Percentiles rank a stretch among this genome's conserved stretches.
Conservation (phyloP, 1,140 invertebrate genomes). For the Apolygus lucorum region DNA sequence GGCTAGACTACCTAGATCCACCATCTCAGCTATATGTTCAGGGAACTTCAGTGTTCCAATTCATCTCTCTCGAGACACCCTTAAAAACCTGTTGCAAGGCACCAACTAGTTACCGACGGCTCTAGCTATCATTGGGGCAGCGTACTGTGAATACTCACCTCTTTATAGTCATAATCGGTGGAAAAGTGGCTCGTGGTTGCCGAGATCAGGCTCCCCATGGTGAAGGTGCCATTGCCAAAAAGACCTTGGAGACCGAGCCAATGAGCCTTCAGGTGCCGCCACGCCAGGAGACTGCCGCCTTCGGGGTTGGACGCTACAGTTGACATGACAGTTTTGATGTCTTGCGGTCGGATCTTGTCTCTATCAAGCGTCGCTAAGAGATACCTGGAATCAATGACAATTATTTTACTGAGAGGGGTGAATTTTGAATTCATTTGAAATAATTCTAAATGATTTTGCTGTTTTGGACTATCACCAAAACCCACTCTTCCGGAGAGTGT, state of each 20-base stretch:
- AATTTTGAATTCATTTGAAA: slow-evolving; percentile 19
- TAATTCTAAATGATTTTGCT: no score
- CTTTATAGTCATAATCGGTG: slow-evolving; percentile 60
- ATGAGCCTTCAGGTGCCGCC: slow-evolving; percentile 65
- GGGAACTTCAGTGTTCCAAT: no score
- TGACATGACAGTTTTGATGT: slow-evolving; percentile 57
- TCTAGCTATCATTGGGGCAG: no score
- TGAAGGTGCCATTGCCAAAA: slow-evolving; percentile 58
- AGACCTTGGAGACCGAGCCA: slow-evolving; percentile 56
- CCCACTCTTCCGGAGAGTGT: no score
- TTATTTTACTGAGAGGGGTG: not conserved
- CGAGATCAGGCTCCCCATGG: slow-evolving; percentile 58
- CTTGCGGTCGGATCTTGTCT: slow-evolving; percentile 56
- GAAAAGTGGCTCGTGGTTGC: slow-evolving; percentile 59
- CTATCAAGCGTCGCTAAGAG: slow-evolving; percentile 53
- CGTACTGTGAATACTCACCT: no score
- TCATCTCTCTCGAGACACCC: no score
- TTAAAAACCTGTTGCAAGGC: no score
- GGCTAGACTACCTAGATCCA: no score
- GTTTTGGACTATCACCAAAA: no score
- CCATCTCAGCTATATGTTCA: no score
- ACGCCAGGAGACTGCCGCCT: slow-evolving; percentile 55
- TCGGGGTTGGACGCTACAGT: slow-evolving; percentile 61
- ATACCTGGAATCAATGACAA: slow-evolving; percentile 45
- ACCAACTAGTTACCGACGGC: no score